Percentiles rank a stretch among this genome's conserved stretches.
phyloP scores from a whole-genome alignment of 2,797 vertebrate species.

The Manis crassicaudata region DNA sequence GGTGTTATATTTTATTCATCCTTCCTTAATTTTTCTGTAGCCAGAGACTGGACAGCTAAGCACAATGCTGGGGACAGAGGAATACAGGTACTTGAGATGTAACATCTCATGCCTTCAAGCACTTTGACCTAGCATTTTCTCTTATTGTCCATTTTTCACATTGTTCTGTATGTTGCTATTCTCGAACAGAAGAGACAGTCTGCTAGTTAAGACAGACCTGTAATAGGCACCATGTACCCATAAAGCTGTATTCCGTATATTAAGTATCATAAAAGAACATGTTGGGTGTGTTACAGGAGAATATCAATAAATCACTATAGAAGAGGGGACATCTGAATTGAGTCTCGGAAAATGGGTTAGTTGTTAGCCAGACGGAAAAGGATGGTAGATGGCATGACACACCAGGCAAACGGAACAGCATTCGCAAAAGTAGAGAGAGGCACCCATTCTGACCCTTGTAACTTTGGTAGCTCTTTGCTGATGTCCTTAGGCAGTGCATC shows the following conservation, averaged over 20 bases:
- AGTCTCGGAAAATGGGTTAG: background rate
- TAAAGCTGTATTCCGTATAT: background rate
- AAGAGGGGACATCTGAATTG: background rate
- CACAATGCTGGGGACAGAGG: background rate
- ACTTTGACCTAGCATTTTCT: background rate
- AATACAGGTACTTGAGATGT: background rate
- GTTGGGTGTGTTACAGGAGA: background rate
- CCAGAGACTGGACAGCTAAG: background rate
- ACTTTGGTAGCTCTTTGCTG: background rate
- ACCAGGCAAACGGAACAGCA: background rate
- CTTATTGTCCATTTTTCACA: background rate
- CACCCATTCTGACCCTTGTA: background rate
- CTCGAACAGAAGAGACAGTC: background rate
- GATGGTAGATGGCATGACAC: background rate
- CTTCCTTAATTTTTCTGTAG: conserved; percentile 16
- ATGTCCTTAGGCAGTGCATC: background rate
- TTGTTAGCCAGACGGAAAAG: background rate
- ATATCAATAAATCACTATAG: background rate
- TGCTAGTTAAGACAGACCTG: background rate
- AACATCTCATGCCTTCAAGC: background rate
- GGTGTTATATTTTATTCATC: conserved; percentile 10
- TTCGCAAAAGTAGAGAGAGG: background rate
- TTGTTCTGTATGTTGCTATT: background rate
- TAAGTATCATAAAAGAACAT: background rate
- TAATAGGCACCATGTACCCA: background rate